Conservation (phyloP, 2,113 vertebrate genomes). For the Prolemur simus region DNA sequence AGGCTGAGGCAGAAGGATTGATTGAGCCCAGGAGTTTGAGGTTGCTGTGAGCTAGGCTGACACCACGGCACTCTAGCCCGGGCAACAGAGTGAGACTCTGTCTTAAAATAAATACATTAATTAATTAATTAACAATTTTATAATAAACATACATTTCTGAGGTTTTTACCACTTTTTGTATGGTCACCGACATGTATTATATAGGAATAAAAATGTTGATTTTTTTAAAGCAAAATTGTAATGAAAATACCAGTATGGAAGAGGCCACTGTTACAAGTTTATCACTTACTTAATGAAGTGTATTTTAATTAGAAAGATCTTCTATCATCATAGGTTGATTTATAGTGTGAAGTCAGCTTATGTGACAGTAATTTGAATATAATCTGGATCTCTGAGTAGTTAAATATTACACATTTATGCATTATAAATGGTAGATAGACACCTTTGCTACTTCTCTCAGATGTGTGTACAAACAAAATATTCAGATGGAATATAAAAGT, state of each 20-base stretch:
- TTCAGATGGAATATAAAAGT: neutral
- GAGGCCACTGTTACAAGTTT: neutral
- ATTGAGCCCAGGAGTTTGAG: no score
- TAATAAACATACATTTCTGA: constrained; percentile 48
- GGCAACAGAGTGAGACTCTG: no score
- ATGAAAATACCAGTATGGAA: neutral
- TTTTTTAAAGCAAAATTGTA: constrained; percentile 10
- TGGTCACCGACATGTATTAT: constrained; percentile 2
- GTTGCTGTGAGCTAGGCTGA: no score
- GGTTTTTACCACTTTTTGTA: neutral
- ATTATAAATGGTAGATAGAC: neutral
- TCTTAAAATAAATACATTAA: no score
- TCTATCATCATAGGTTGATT: neutral
- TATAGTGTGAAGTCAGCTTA: neutral
- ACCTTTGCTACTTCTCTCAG: neutral
- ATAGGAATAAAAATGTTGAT: constrained; percentile 9
- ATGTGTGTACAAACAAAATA: constrained; percentile 42
- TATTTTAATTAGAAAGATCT: constrained; percentile 30
- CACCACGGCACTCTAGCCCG: no score
- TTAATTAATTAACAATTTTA: constrained; percentile 1
- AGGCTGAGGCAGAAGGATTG: no score
- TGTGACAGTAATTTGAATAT: neutral
- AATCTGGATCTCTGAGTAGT: neutral
- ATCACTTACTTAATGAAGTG: neutral
- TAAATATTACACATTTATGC: neutral